Evolutionary conservation across 2,888 invertebrate genomes (phyloP), one percentile per base, ranked within the genome.

Genomic region (Melinaea marsaeus): DNA sequence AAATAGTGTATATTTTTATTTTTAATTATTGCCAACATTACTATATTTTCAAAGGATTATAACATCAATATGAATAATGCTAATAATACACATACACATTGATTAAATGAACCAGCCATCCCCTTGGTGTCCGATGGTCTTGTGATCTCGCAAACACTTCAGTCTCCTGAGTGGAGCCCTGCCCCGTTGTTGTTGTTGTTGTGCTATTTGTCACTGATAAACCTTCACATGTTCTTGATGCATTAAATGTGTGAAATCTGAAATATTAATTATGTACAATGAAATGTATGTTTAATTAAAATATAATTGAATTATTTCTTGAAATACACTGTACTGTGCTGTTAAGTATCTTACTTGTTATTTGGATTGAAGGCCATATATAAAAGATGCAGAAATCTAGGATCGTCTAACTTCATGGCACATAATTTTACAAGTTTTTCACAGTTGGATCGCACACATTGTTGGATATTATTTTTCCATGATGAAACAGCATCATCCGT

Each of bases 401-500:
- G 95, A 94, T 98, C 98, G 87, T 98, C 98, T 83, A 99, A 92
- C 88, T 98, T 98, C 75, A 96, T 93, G 72, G 98, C 97, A 91
- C 98, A 97, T 74, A 99, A 92, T 90, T 98, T 97, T 70, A 99
- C 94, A 75, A 98, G 92, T 83, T 96, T 95, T 82, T 97, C 95
- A 81, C 98, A 98, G 82, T 98, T 98, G 77, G 96, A 95, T 79
- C 97, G 94, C 75, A 99, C 98, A 90, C 97, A 98, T 83, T 95
- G 95, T 85, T 99, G 98, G 81, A 99, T 99, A 86, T 98, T 98
- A 78, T 95, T 94, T 88, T 98, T 99, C 99, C 99, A 99, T 78
- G 98, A 98, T 79, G 96, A 96, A 60, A 99, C 98, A 61, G 99
- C 98, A 88, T 99, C 99, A 86, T 99, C 99, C 22, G 98, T 98